Evolutionary conservation across 1,140 invertebrate species (phyloP), one percentile per base, ranked within the genome.

Genomic region (Phortica variegata): DNA sequence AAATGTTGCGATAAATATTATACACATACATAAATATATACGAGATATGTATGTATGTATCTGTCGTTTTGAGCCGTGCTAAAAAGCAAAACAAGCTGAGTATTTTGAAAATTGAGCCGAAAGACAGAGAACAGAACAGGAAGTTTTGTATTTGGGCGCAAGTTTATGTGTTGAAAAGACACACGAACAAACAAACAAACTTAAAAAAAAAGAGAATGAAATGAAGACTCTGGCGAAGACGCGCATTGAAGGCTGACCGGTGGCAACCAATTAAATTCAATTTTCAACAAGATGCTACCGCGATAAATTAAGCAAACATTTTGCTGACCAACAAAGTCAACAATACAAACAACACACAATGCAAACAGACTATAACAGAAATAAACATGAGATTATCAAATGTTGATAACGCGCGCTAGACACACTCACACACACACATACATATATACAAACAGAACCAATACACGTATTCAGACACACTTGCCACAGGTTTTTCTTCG

Each of bases 221-320:
- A n/a, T n/a, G n/a, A n/a, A n/a, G n/a, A n/a, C n/a, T n/a, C n/a
- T n/a, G n/a, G n/a, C n/a, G n/a, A n/a, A n/a, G n/a, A n/a, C 21
- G 13, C 12, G 7, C 12, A 8, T 31, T 31, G 7, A 31, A 31
- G 12, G 43, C 47, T 43, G 53, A n/a, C 45, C 47, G 44, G 58
- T 58, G 59, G 63, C 63, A 63, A 63, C 63, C 65, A 68, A 68
- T 68, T 68, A 68, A 68, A 69, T 69, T 68, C 52, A 63, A 63
- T 68, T 66, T 69, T 49, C 49, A 44, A 69, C 63, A 43, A 50
- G 60, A 61, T 68, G 63, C 65, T 69, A 63, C 63, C 50, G 63
- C 65, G 63, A 68, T 68, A 68, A 69, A 68, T 69, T 56, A 63
- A 55, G 49, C 63, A 68, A 68, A 68, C 57, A 68, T 66, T 66